Evolutionary conservation across 2,797 vertebrate species (phyloP), one percentile per base, ranked within the genome.

Genomic region (Propithecus perrieri): DNA sequence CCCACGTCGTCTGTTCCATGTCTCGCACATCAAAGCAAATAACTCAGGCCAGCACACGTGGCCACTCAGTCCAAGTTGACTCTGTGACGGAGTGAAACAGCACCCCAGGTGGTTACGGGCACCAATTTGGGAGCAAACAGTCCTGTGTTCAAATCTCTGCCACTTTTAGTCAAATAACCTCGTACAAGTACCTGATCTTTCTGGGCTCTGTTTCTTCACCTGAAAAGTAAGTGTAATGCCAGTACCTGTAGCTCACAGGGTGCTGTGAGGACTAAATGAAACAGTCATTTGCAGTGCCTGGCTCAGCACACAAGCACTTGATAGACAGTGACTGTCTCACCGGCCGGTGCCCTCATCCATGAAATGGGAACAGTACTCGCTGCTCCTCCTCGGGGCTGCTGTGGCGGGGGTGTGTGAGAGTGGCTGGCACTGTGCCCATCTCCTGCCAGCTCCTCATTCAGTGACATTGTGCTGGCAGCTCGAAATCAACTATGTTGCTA

Each of bases 371-470:
- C 35, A 7, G 4, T 24, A 18, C 26, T 48, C 28, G 17, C 35
- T 10, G 67, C 75, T 55, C 12, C 0, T 14, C 88, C 38, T 33
- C 26, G 33, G 83, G 63, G 30, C 76, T 65, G 41, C 3, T 38
- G 8, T 55, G 67, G 30, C 28, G 55, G 86, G 46, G 67, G 14
- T 4, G 1, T 12, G n/a, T 8, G 0, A 38, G 79, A 61, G 28
- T 0, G 6, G 30, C 6, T 11, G 7, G 0, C 35, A 2, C 1
- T 10, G 8, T 8, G 18, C 1, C 9, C 20, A 1, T 11, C 20
- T 5, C 22, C 41, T 53, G 30, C 35, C 72, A 53, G 12, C 35
- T 41, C 85, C 20, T 18, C 0, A 0, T 71, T 59, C 35, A 24
- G 30, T 5, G 65, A 46, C 14, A 1, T 43, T 13, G 1, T 2